Evolutionary conservation across 2,113 vertebrate species (phyloP), one percentile per base, ranked within the genome.

Genomic region (Colius striatus): DNA sequence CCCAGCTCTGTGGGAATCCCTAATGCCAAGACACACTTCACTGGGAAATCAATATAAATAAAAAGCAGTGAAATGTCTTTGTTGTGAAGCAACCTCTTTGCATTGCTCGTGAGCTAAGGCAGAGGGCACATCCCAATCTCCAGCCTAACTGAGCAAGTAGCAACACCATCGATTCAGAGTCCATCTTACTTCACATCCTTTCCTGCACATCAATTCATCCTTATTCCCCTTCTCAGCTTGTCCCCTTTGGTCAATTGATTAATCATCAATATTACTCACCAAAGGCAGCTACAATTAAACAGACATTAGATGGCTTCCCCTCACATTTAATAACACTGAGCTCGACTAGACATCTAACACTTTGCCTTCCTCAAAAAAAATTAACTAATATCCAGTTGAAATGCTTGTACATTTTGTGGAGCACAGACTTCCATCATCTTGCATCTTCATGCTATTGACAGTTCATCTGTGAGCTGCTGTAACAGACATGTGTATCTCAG

Each of bases 41-140:
- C 84, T 95, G 95, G 85, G 91, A 97, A 97, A 98, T 98, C 96
- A 74, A 97, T 98, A 97, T 75, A 95, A 97, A 97, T 96, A 96
- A 97, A 97, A 97, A 95, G 94, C 95, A 94, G 93, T 26, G 51
- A 90, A 95, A 97, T 94, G 88, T 98, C 97, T 98, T 97, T 97
- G 97, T 96, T 97, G 96, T 95, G 93, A 70, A 85, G 80, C 36
- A 77, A 61, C 80, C 90, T 95, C 92, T 96, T 93, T 81, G 95
- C 87, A 90, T 82, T 89, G 90, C 94, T 94, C 0, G 1, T 86
- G 89, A 95, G 92, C 96, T 96, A 25, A n/a, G 68, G 95, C 95
- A 94, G 88, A 75, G 83, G 80, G 80, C 90, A 95, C 84, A 89
- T 92, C 91, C 88, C 91, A 11, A 36, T 78, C 80, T 15, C 79